Evolutionary conservation across 2,113 vertebrate species (phyloP), one percentile per base, ranked within the genome.

Genomic region (Stictonetta naevosa): DNA sequence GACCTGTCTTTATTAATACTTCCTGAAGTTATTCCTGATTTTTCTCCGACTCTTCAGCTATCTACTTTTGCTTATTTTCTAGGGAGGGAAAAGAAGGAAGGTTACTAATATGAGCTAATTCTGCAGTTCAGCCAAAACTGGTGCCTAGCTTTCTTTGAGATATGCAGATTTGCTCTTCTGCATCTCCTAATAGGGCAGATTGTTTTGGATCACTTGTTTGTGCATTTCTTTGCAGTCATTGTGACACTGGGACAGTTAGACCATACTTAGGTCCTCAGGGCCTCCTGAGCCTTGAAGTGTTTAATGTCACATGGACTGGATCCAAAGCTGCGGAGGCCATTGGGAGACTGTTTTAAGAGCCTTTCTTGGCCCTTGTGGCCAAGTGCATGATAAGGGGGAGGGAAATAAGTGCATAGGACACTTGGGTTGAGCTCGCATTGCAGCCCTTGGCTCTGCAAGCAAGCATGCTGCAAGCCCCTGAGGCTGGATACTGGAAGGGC

Each of bases 251-350:
- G 53, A 22, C 4, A 1, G 23, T 26, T 66, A 34, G 28, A 15
- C 8, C 29, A 8, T 14, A 33, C 64, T 44, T 58, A 8, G 28
- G 31, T 48, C 20, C 44, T 50, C 8, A 48, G 38, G 25, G 73
- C n/a, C 17, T 72, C 59, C 53, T 60, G 59, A 73, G 53, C 31
- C 23, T 67, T 83, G 33, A 38, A 38, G 59, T 33, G 14, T 74
- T 19, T 28, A 0, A 1, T 36, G 33, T 7, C 38, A 17, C 28
- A 0, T 29, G 2, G 52, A 33, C 9, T 42, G n/a, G 31, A 8
- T 81, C 23, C 6, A 3, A 5, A 23, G 29, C 36, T 50, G 13
- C 2, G 1, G 53, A 66, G 52, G 31, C 58, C 1, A 0, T 11
- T 58, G 16, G 38, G 34, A 44, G 12, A 79, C 56, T 36, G 9